Conservation (phyloP, 2,888 invertebrate genomes). For the Leucozona laternaria region DNA sequence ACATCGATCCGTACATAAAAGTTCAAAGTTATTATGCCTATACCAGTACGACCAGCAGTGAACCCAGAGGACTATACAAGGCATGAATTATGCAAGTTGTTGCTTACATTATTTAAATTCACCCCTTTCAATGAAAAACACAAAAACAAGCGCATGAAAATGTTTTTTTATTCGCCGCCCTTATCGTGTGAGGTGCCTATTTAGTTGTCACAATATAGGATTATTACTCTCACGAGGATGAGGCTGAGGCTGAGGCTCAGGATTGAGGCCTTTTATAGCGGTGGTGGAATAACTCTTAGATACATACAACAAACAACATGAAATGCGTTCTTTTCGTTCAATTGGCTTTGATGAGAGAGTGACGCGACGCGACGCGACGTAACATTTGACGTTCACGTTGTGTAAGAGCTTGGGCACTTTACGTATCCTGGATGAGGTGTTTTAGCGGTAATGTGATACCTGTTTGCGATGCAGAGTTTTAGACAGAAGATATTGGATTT, state of each 20-base stretch:
- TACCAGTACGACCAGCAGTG: not conserved
- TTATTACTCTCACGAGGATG: not conserved
- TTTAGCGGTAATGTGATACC: not conserved
- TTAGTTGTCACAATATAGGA: conserved; percentile 7
- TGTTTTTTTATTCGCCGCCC: not conserved
- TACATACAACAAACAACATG: not conserved
- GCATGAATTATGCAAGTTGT: conserved; percentile 29
- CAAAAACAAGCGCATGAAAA: not conserved
- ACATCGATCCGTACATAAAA: conserved; percentile 9
- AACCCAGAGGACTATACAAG: not conserved
- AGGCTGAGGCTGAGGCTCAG: too few relatives aligned
- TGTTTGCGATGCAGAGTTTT: not conserved
- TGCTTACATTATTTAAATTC: conserved; percentile 22
- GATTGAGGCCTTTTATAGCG: not conserved
- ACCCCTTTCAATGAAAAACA: not conserved
- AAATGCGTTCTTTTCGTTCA: conserved; percentile 6
- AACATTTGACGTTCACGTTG: not conserved
- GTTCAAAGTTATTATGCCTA: conserved; percentile 1
- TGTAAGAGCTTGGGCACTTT: not conserved
- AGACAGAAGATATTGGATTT: conserved; percentile 3
- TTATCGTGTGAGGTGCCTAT: conserved; percentile 10
- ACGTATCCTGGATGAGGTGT: conserved; percentile 6
- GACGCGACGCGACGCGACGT: not conserved
- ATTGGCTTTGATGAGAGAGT: conserved; percentile 17
- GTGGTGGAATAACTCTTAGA: not conserved